These are phyloP conservation scores for Opisthocomus hoazin DNA, from an alignment of 2,113 vertebrate species.

Conservation along the genomic window DNA sequence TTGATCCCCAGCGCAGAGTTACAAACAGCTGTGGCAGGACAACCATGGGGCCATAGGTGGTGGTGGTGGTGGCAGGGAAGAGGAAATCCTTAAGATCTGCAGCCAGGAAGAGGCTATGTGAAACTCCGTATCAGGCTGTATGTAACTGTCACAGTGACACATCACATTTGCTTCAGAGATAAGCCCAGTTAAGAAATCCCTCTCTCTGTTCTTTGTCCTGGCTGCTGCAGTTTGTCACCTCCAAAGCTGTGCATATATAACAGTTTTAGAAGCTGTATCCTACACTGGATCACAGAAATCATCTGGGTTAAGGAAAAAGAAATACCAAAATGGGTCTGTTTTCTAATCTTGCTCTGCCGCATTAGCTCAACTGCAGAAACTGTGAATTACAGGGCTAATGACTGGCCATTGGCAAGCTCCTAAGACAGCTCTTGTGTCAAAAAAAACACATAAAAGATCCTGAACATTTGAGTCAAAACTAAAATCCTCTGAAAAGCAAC, in stretches of 20 bases:
- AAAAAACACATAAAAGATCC: background rate
- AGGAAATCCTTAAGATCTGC: background rate
- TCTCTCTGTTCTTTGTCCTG: background rate
- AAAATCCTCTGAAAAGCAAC: background rate
- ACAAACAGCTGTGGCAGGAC: slow-evolving; percentile 7
- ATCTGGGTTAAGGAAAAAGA: background rate
- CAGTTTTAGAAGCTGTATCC: background rate
- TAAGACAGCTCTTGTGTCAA: background rate
- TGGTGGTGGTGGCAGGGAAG: background rate
- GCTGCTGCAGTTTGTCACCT: background rate
- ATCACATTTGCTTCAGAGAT: background rate
- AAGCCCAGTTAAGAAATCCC: background rate
- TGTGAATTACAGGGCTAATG: background rate
- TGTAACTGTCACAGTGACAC: background rate
- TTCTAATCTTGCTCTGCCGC: background rate
- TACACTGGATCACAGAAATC: background rate
- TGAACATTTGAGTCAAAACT: background rate
- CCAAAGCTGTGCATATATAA: background rate
- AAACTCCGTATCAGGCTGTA: background rate
- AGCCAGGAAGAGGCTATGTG: background rate
- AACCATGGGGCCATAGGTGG: background rate
- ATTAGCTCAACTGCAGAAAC: background rate
- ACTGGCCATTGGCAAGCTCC: background rate
- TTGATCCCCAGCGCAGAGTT: background rate
- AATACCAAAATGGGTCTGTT: background rate